These are phyloP conservation scores for Anadara kagoshimensis DNA, from an alignment of 1,140 invertebrate genomes.

Conservation along the genomic window DNA sequence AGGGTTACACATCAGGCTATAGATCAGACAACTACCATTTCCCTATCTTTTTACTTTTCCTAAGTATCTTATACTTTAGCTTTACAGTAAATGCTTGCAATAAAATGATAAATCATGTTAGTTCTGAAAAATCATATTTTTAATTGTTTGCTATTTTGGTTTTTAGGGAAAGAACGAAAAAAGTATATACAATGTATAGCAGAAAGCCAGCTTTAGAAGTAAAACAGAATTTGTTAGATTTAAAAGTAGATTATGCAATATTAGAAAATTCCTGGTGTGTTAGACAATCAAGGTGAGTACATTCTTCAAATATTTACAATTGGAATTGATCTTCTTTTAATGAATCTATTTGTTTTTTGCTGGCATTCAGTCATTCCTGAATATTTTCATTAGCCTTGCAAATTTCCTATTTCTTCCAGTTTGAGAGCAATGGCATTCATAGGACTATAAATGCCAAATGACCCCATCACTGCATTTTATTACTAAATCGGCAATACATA, in stretches of 20 bases:
- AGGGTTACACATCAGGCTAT: no score
- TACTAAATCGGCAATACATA: neutral
- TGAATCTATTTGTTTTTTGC: no score
- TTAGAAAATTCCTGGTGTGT: constrained; percentile 76
- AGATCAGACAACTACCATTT: no score
- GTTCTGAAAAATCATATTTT: neutral
- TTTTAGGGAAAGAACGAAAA: constrained; percentile 81
- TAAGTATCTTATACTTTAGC: no score
- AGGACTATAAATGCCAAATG: neutral
- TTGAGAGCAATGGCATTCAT: neutral
- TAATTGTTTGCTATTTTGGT: constrained; percentile 34
- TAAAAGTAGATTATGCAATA: constrained; percentile 73
- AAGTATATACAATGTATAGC: constrained; percentile 76
- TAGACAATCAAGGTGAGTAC: constrained; percentile 77
- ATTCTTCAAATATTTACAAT: neutral
- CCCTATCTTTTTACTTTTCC: no score
- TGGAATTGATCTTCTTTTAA: no score
- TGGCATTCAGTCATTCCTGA: no score
- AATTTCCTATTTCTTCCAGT: no score
- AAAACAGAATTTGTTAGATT: constrained; percentile 65
- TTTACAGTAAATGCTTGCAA: neutral
- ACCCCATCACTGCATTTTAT: no score
- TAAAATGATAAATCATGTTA: neutral
- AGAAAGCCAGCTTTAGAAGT: constrained; percentile 72
- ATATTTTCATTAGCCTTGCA: no score